Evolutionary conservation across 2,888 invertebrate genomes (phyloP).

Genomic region (Macropis europaea): DNA sequence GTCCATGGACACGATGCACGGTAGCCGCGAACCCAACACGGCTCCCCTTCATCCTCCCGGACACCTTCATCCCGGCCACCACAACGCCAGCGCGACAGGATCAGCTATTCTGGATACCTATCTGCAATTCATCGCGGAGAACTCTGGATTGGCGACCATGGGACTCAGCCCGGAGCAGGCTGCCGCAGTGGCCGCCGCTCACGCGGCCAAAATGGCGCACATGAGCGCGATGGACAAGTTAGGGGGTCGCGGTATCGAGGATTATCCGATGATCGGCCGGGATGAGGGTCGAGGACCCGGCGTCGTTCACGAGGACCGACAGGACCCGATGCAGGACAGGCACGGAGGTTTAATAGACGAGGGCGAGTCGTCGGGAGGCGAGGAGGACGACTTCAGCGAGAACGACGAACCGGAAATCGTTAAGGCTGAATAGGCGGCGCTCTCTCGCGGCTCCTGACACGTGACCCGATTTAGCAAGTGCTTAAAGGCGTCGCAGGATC

Average conservation of each 20-base stretch:
- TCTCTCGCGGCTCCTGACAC: conserved; percentile 1
- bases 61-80: conserved; percentile 59
- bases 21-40: conserved; percentile 86
- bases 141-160: conserved; percentile 85
- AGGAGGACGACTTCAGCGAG: conserved; percentile 77
- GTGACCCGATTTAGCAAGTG: conserved; percentile 29
- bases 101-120: conserved; percentile 92
- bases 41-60: conserved; percentile 81
- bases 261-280: conserved; percentile 75
- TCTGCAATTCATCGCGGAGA: conserved; percentile 93
- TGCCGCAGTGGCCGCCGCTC: conserved; percentile 84
- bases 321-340: conserved; percentile 63
- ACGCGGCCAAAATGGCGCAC: conserved; percentile 89
- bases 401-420: conserved; percentile 75
- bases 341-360: conserved; percentile 67
- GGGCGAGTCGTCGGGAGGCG: conserved; percentile 73
- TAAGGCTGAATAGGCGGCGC: conserved; percentile 70
- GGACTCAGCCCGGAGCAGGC: conserved; percentile 85
- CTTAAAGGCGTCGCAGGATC: not conserved
- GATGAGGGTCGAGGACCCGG: conserved; percentile 73
- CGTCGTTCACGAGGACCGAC: conserved; percentile 73
- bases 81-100: conserved; percentile 80
- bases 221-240: conserved; percentile 84
- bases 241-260: conserved; percentile 69
- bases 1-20: conserved; percentile 84